These are phyloP conservation scores for Amazona finschi DNA, from an alignment of 2,797 vertebrate species.

Conservation along the genomic window DNA sequence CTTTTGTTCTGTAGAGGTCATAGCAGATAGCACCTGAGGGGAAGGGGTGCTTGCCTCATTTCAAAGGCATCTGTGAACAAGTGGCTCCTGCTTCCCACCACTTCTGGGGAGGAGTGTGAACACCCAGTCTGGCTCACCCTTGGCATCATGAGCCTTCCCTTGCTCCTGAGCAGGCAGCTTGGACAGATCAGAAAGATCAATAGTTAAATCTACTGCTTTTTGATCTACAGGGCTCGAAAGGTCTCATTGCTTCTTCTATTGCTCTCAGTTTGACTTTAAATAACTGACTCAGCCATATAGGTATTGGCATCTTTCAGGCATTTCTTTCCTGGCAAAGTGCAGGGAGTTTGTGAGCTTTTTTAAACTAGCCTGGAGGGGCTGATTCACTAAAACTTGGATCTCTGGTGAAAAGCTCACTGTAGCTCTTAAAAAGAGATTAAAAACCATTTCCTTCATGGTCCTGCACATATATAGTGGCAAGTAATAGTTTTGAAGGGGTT, in stretches of 20 bases:
- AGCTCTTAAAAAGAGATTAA: background rate
- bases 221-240: background rate
- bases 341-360: constrained; percentile 9
- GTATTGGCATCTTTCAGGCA: constrained; percentile 9
- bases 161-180: background rate
- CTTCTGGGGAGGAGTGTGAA: fast-evolving
- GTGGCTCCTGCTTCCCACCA: background rate
- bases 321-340: background rate
- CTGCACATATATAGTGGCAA: background rate
- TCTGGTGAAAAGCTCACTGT: background rate
- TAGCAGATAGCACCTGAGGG: background rate
- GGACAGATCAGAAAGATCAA: background rate
- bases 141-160: background rate
- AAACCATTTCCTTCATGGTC: constrained; percentile 42
- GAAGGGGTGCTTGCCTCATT: background rate
- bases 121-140: background rate
- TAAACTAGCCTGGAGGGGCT: background rate
- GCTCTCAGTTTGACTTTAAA: constrained; percentile 1
- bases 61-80: background rate
- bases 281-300: background rate
- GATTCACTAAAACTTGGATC: constrained; percentile 6
- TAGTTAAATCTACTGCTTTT: constrained; percentile 1
- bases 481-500: constrained; percentile 32
- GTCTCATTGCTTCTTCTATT: background rate
- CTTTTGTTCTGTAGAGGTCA: background rate